A percentile compares a stretch with the other conserved stretches of the same genome.
Evolutionary conservation across 1,140 invertebrate species (phyloP).

Genomic region (Papilio aristodemus): DNA sequence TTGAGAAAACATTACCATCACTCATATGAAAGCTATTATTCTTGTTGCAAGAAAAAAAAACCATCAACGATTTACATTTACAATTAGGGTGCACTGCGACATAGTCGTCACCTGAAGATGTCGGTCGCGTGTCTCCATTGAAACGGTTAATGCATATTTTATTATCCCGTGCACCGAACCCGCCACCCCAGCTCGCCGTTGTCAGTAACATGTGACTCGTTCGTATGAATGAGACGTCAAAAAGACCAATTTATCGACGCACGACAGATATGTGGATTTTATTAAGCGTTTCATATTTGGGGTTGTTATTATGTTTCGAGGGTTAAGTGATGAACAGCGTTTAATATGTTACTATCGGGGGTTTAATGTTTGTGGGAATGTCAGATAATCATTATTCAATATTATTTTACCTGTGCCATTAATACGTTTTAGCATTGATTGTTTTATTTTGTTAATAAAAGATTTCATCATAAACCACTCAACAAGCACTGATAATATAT

Average conservation of each 20-base stretch:
- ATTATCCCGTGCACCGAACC: conserved; percentile 47
- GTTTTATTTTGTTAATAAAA: no score
- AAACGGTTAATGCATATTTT: conserved; percentile 57
- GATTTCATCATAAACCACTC: no score
- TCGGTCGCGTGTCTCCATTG: conserved; percentile 53
- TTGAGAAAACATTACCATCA: no score
- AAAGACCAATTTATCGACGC: conserved; percentile 69
- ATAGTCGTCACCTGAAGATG: conserved; percentile 52
- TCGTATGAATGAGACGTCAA: conserved; percentile 69
- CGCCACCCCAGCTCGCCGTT: conserved; percentile 41
- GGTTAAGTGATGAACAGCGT: conserved; percentile 40
- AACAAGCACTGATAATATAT: no score
- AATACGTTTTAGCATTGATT: no score
- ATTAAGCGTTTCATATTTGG: conserved; percentile 68
- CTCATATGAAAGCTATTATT: no score
- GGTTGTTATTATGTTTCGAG: conserved; percentile 53
- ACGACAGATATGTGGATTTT: conserved; percentile 61
- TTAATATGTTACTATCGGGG: conserved; percentile 22
- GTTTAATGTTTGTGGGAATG: conserved; percentile 14
- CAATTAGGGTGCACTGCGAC: conserved; percentile 13
- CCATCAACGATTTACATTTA: neutral
- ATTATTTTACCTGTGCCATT: neutral
- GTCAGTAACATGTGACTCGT: conserved; percentile 56
- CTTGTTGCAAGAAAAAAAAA: no score
- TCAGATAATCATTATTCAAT: neutral